Percentiles rank a stretch among this genome's conserved stretches.
These are phyloP conservation scores for Odobenus rosmarus DNA, from an alignment of 2,113 vertebrate genomes.

Conservation along the genomic window DNA sequence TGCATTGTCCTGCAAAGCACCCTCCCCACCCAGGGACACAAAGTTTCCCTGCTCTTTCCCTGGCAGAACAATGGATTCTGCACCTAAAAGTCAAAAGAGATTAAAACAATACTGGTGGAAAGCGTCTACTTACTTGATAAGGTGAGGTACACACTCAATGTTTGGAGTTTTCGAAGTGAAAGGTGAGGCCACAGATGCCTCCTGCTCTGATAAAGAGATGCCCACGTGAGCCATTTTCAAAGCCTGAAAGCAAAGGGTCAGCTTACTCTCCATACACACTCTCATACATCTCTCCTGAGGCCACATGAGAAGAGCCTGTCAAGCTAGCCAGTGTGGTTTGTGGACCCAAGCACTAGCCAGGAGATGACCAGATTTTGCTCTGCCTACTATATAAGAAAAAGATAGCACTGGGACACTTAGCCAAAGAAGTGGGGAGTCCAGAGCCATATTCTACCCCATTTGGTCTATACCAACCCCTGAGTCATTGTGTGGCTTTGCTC, in stretches of 20 bases:
- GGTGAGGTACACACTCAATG: slow-evolving; percentile 87
- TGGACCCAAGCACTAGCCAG: background rate
- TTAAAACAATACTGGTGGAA: background rate
- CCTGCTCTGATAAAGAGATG: slow-evolving; percentile 89
- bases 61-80: background rate
- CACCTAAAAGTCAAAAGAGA: background rate
- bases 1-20: background rate
- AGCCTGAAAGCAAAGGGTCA: slow-evolving; percentile 85
- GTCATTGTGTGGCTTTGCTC: background rate
- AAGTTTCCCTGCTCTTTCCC: background rate
- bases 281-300: background rate
- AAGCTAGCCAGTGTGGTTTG: background rate
- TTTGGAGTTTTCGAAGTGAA: slow-evolving; percentile 87
- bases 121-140: slow-evolving; percentile 86
- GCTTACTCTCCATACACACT: slow-evolving; percentile 39
- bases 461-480: background rate
- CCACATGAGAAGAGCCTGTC: background rate
- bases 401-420: background rate
- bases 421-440: background rate
- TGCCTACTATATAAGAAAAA: background rate
- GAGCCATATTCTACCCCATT: background rate
- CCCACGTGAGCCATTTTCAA: slow-evolving; percentile 90
- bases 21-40: background rate
- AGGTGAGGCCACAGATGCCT: slow-evolving; percentile 89
- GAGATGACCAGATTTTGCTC: background rate